Evolutionary conservation across 2,113 vertebrate species (phyloP).

Genomic region (Etia nguti): DNA sequence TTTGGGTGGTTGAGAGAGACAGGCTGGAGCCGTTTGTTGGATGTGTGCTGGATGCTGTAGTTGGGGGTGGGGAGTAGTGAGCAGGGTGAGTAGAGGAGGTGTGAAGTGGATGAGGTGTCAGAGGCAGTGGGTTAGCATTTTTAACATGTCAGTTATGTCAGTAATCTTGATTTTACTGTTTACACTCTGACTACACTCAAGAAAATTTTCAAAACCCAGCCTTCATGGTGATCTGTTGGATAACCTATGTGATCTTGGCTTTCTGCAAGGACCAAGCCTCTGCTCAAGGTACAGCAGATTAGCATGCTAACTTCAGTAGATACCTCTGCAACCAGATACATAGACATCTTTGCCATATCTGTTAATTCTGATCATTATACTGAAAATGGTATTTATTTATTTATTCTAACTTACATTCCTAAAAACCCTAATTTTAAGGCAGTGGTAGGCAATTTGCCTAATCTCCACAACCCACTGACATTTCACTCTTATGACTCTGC

Average conservation of each 20-base stretch:
- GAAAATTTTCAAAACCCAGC: not conserved
- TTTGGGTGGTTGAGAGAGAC: not conserved
- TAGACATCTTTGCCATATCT: not conserved
- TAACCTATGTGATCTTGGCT: not conserved
- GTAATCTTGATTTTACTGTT: not conserved
- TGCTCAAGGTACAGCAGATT: not conserved
- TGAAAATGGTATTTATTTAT: not conserved
- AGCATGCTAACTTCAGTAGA: not conserved
- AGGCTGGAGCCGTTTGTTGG: not conserved
- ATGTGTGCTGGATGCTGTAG: not conserved
- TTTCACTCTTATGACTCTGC: not conserved
- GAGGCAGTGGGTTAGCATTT: accelerated
- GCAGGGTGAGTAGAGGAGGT: not conserved
- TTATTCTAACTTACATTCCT: not conserved
- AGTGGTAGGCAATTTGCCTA: not conserved
- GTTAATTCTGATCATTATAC: not conserved
- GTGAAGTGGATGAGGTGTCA: not conserved
- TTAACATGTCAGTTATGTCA: not conserved
- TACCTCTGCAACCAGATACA: not conserved
- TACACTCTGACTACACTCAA: not conserved
- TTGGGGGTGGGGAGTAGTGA: not conserved
- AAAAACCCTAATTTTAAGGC: accelerated
- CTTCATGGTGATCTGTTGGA: not conserved
- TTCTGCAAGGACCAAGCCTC: not conserved
- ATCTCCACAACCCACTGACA: not conserved